Base-by-base conservation (phyloP, 2,797 vertebrate species). In the Esox masquinongy region DNA sequence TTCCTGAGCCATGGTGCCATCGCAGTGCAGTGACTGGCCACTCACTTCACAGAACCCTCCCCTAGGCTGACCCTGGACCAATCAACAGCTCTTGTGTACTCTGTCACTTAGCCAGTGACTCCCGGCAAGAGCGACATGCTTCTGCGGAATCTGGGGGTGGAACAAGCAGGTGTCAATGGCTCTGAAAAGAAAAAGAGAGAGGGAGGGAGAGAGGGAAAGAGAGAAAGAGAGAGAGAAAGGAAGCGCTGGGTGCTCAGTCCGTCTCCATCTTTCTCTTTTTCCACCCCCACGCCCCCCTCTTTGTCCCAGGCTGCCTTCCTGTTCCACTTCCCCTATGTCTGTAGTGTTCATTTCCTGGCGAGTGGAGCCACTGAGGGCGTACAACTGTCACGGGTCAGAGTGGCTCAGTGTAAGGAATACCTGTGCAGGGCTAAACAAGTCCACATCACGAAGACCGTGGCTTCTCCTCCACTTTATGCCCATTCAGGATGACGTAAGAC, bases 71-170 rank as follows among this genome's bases (percentile, higher is more conserved):
- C 50, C 31, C 29, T n/a, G 29, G 26, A n/a, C 50, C 88, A 90
- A 92, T 91, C 89, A 92, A 85, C 88, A 86, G 82, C 72, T 84
- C 85, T 90, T 93, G 92, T 56, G 88, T 93, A 88, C 88, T 69
- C 79, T 81, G 85, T 87, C 89, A 89, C 86, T 90, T 92, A 91
- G 91, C 84, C 90, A 88, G 82, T 87, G 88, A 83, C 88, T 89
- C 81, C 81, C 84, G 77, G 76, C 68, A 76, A n/a, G 39, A 68
- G 72, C 74, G 76, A 89, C 88, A 68, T 86, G 82, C 77, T 82
- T 24, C 26, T 86, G 79, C 81, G n/a, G 53, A 7, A 22, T 56
- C 53, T 56, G n/a, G 88, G 84, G 84, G 82, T 88, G 86, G 77
- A 59, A 77, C 83, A 81, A 82, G 80, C 85, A 50, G 43, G 68